phyloP scores from a whole-genome alignment of 1,140 invertebrate species.

The Chelonus insularis region DNA sequence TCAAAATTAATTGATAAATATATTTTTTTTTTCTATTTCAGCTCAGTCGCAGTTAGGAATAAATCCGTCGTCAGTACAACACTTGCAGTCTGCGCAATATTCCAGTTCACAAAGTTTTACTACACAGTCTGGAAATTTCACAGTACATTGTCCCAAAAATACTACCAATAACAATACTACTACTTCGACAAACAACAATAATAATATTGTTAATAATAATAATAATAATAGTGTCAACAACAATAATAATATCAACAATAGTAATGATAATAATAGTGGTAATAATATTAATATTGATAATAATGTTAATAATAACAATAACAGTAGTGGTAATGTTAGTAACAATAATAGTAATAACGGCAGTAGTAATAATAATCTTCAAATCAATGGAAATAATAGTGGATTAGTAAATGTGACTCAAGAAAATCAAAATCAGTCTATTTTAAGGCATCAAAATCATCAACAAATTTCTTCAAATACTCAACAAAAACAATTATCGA shows the following conservation, averaged over 20 bases:
- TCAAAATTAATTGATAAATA: neutral
- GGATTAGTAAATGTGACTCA: slow-evolving; percentile 34
- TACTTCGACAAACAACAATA: slow-evolving; percentile 40
- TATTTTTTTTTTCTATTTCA: slow-evolving; percentile 35
- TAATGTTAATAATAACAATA: too few species aligned
- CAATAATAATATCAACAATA: slow-evolving; percentile 34
- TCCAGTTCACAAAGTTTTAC: slow-evolving; percentile 43
- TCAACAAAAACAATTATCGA: slow-evolving; percentile 32
- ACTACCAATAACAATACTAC: slow-evolving; percentile 41
- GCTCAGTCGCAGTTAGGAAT: slow-evolving; percentile 53
- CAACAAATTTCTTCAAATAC: slow-evolving; percentile 39
- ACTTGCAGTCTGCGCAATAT: slow-evolving; percentile 37
- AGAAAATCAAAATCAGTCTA: slow-evolving; percentile 45
- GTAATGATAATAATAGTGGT: too few species aligned
- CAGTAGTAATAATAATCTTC: slow-evolving; percentile 32
- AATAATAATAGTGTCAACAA: slow-evolving; percentile 37
- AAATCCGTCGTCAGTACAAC: slow-evolving; percentile 34
- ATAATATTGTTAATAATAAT: slow-evolving; percentile 39
- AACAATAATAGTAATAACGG: slow-evolving; percentile 39
- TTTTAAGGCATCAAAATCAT: slow-evolving; percentile 41
- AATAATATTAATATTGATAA: too few species aligned
- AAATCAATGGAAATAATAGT: slow-evolving; percentile 10
- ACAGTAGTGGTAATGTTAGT: slow-evolving; percentile 36
- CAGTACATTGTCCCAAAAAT: slow-evolving; percentile 42
- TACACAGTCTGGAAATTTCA: slow-evolving; percentile 34